Conservation (phyloP, 2,797 vertebrate genomes). For the Alexandromys oeconomus region DNA sequence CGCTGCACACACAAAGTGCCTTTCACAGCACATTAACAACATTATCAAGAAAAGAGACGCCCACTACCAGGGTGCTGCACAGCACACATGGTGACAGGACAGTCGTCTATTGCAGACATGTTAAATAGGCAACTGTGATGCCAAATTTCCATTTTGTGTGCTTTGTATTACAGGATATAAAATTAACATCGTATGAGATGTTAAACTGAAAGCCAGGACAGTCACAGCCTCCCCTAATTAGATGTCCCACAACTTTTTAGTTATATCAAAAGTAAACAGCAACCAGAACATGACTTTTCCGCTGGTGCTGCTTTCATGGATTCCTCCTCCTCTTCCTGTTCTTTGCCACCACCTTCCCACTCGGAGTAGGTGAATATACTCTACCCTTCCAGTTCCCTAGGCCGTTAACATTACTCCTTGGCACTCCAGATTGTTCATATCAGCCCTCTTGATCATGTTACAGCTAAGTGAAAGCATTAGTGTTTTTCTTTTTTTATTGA, state of each 20-base stretch:
- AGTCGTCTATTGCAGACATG: background rate
- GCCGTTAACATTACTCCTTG: background rate
- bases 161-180: slow-evolving; percentile 85
- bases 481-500: background rate
- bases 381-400: background rate
- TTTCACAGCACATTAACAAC: background rate
- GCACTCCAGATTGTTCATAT: background rate
- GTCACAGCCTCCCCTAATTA: slow-evolving; percentile 72
- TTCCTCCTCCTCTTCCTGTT: background rate
- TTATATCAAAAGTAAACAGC: slow-evolving; percentile 86
- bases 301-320: background rate
- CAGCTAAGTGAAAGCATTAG: background rate
- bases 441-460: background rate
- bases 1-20: background rate
- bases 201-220: slow-evolving; percentile 45
- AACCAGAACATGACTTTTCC: background rate
- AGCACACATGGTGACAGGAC: background rate
- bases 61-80: background rate
- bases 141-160: slow-evolving; percentile 67
- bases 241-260: slow-evolving; percentile 83
- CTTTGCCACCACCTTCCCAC: background rate
- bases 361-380: background rate
- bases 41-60: background rate
- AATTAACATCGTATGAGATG: slow-evolving; percentile 80
- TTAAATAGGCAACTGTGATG: background rate